A percentile compares a stretch with the other conserved stretches of the same genome.
phyloP scores from a whole-genome alignment of 1,140 invertebrate genomes.

The Brachystomella parvula region DNA sequence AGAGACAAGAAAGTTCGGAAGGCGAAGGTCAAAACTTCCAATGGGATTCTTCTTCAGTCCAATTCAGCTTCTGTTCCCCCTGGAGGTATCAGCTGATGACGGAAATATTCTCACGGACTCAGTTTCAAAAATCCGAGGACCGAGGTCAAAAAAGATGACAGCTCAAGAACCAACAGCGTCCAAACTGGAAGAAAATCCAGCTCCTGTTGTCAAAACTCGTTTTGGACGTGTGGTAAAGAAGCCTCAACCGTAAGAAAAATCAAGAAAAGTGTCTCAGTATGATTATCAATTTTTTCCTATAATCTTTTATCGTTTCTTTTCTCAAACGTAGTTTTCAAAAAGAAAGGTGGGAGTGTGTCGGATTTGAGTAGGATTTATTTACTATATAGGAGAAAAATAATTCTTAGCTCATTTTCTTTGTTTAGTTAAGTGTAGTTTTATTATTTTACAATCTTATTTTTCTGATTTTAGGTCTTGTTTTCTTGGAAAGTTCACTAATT shows the following conservation, averaged over 20 bases:
- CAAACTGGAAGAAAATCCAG: neutral
- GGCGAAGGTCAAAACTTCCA: conserved; percentile 28
- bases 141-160: neutral
- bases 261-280: no score
- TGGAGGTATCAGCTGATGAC: neutral
- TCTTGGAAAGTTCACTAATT: no score
- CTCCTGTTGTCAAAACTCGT: neutral
- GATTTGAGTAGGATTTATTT: neutral
- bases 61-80: neutral
- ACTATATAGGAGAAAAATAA: neutral
- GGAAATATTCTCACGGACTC: neutral
- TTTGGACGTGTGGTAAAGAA: neutral
- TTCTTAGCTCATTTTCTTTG: no score
- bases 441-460: neutral
- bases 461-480: no score
- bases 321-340: neutral
- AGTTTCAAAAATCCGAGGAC: neutral
- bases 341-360: neutral
- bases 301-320: neutral
- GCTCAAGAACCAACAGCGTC: neutral
- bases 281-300: neutral
- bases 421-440: neutral
- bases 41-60: conserved; percentile 22
- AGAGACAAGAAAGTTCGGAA: conserved; percentile 34
- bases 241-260: neutral